These are phyloP conservation scores for Oncorhynchus mykiss DNA, from an alignment of 2,113 vertebrate genomes.

Conservation along the genomic window DNA sequence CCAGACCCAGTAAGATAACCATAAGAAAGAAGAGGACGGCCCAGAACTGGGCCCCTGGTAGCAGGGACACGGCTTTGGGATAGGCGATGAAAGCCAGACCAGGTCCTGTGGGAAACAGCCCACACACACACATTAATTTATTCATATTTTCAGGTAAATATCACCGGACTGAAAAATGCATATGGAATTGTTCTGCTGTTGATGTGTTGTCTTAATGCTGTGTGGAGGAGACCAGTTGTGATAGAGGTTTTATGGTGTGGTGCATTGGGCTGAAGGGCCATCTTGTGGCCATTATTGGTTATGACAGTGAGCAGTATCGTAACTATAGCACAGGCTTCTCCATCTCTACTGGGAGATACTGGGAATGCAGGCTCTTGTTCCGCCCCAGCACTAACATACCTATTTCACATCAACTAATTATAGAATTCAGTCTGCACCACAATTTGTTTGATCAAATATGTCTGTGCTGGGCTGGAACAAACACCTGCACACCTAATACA, in stretches of 20 bases:
- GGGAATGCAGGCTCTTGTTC: too few relatives aligned
- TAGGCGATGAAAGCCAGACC: conserved; percentile 85
- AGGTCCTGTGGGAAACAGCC: conserved; percentile 72
- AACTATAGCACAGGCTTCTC: not conserved
- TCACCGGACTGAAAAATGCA: too few relatives aligned
- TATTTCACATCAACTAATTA: too few relatives aligned
- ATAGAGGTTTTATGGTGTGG: not conserved
- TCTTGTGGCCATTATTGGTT: conserved; percentile 57
- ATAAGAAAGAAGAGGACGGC: conserved; percentile 92
- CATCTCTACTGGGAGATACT: too few relatives aligned
- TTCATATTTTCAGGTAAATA: too few relatives aligned
- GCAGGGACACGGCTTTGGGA: conserved; percentile 83
- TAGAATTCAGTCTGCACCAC: too few relatives aligned
- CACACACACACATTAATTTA: not conserved
- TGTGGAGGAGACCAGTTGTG: not conserved
- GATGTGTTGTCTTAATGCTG: not conserved
- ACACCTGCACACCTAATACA: too few relatives aligned
- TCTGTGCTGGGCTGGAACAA: too few relatives aligned
- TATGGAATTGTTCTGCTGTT: too few relatives aligned
- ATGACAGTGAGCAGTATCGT: not conserved
- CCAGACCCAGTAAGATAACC: conserved; percentile 87
- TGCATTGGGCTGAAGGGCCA: conserved; percentile 37
- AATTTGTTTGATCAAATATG: too few relatives aligned
- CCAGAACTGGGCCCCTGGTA: conserved; percentile 87
- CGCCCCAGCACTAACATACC: too few relatives aligned